Evolutionary conservation across 2,113 vertebrate genomes (phyloP).

Genomic region (Picathartes gymnocephalus): DNA sequence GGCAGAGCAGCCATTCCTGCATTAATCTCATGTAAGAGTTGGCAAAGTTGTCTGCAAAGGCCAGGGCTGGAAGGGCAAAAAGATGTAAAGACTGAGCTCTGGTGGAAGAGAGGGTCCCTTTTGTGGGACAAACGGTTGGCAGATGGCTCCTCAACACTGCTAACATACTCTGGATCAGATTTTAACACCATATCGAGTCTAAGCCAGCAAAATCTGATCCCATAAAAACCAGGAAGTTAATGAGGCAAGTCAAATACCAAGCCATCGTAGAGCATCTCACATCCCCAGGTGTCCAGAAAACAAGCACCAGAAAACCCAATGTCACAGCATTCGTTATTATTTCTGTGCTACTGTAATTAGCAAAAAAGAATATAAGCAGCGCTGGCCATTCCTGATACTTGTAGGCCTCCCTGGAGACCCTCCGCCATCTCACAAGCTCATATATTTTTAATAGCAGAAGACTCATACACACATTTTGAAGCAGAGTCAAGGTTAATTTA

Average conservation of each 20-base stretch:
- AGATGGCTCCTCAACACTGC: neutral
- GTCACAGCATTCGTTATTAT: neutral
- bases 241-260: neutral
- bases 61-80: neutral
- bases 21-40: neutral
- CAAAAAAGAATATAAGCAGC: neutral
- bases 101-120: neutral
- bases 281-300: neutral
- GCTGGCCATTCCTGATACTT: neutral
- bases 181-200: neutral
- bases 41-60: neutral
- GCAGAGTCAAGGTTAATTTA: neutral
- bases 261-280: neutral
- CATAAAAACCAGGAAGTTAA: neutral
- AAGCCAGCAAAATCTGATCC: neutral
- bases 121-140: accelerated
- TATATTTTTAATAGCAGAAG: constrained; percentile 39
- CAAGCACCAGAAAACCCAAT: neutral
- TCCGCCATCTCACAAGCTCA: constrained; percentile 9
- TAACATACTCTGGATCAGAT: neutral
- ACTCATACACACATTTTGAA: neutral
- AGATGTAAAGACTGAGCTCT: neutral
- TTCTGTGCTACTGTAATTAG: neutral
- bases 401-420: neutral
- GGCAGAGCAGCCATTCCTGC: neutral